Conservation (phyloP, 64 coral and sea anemone genomes). For the Cladopsammia gracilis region DNA sequence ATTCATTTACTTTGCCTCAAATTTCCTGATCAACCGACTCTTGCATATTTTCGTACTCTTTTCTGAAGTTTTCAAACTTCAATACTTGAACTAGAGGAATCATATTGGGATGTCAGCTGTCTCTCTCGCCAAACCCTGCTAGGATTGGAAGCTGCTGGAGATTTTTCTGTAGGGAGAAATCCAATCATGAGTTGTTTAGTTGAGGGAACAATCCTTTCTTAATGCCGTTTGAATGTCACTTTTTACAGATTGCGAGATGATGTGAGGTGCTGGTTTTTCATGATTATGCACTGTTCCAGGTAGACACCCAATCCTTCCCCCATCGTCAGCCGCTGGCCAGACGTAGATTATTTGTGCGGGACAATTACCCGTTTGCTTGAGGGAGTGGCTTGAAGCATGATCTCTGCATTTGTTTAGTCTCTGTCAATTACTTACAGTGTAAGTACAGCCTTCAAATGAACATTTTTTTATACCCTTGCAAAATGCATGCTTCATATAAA, state of each 20-base stretch:
- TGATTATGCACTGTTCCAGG: neutral
- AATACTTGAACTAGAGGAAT: slow-evolving; percentile 30
- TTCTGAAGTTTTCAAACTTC: slow-evolving; percentile 60
- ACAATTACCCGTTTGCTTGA: slow-evolving; percentile 8
- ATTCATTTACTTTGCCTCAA: slow-evolving; percentile 46
- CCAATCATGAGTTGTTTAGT: slow-evolving; percentile 53
- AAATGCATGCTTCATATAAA: slow-evolving; percentile 8
- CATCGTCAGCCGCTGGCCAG: neutral
- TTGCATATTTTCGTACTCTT: slow-evolving; percentile 40
- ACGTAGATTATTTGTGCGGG: slow-evolving; percentile 5
- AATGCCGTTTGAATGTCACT: slow-evolving; percentile 18
- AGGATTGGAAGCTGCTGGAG: slow-evolving; percentile 39
- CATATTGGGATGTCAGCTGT: slow-evolving; percentile 4
- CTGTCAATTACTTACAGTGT: slow-evolving; percentile 39
- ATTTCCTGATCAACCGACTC: slow-evolving; percentile 44
- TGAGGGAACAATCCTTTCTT: slow-evolving; percentile 17
- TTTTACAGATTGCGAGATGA: slow-evolving; percentile 29
- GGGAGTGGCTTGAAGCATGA: neutral
- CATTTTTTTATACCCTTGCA: slow-evolving; percentile 40
- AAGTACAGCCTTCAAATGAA: neutral
- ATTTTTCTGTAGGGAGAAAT: slow-evolving; percentile 51
- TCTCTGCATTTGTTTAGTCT: slow-evolving; percentile 12
- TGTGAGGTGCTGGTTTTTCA: neutral
- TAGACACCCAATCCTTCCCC: slow-evolving; percentile 5
- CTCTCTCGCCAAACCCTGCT: slow-evolving; percentile 35